phyloP scores from a whole-genome alignment of 2,113 vertebrate species.

The Neofelis nebulosa region DNA sequence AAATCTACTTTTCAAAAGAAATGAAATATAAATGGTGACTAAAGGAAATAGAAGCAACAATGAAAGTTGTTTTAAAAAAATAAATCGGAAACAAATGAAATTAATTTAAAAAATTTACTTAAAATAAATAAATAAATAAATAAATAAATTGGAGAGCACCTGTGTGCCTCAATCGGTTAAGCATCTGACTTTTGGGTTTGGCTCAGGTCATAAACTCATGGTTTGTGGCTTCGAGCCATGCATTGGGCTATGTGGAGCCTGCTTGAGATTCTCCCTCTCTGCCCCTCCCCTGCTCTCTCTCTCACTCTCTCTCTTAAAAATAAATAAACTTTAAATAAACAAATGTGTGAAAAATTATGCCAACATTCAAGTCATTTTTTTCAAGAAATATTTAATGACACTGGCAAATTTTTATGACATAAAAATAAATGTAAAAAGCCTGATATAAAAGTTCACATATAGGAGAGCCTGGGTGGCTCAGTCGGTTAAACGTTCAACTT shows the following conservation, averaged over 20 bases:
- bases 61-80: neutral
- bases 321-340: neutral
- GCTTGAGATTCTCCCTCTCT: too few species aligned
- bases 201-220: too few species aligned
- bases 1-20: slow-evolving; percentile 8
- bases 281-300: too few species aligned
- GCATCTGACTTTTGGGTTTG: too few species aligned
- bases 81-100: neutral
- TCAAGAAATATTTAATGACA: neutral
- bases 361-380: neutral
- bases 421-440: neutral
- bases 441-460: neutral
- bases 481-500: too few species aligned
- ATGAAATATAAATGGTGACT: neutral
- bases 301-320: too few species aligned
- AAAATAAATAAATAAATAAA: slow-evolving; percentile 44
- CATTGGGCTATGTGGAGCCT: too few species aligned
- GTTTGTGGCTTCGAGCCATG: too few species aligned
- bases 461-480: neutral
- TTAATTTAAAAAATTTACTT: too few species aligned
- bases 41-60: neutral
- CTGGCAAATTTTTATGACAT: neutral
- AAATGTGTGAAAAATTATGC: neutral
- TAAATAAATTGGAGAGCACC: neutral
- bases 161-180: too few species aligned